These are phyloP conservation scores for Cyprinodon diabolis DNA, from an alignment of 2,797 vertebrate species.

Conservation along the genomic window DNA sequence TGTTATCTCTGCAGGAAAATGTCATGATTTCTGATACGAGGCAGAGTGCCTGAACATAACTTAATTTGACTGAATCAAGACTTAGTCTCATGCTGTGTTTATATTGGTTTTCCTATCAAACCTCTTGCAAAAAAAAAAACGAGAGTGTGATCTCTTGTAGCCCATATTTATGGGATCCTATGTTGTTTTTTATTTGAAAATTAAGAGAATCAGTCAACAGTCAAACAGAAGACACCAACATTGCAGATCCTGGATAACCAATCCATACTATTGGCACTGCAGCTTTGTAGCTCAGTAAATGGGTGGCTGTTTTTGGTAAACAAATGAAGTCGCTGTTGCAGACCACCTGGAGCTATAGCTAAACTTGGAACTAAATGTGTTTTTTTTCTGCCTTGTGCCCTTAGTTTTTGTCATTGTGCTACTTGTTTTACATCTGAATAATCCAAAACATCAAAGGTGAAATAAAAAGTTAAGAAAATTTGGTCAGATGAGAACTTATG, in stretches of 20 bases:
- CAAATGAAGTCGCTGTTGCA: constrained; percentile 69
- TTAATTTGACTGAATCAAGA: constrained; percentile 21
- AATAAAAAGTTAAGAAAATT: background rate
- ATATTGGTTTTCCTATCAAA: constrained; percentile 13
- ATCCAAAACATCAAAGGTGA: background rate
- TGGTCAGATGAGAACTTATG: background rate
- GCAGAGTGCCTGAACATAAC: constrained; percentile 15
- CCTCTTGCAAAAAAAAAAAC: background rate
- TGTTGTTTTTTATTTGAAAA: background rate
- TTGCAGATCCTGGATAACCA: background rate
- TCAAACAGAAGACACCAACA: constrained; percentile 2
- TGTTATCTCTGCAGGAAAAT: background rate
- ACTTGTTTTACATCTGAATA: background rate
- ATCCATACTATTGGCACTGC: background rate
- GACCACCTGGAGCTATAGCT: constrained; percentile 70
- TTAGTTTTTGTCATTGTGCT: constrained; percentile 1
- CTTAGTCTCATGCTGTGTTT: constrained; percentile 25
- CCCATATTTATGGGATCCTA: background rate
- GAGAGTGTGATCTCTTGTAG: background rate
- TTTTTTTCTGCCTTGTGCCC: constrained; percentile 9
- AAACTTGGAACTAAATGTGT: constrained; percentile 69
- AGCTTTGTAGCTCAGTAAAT: constrained; percentile 12
- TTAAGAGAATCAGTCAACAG: background rate
- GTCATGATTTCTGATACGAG: constrained; percentile 1
- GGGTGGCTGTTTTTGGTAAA: constrained; percentile 35